Evolutionary conservation across 2,797 vertebrate genomes (phyloP).

Genomic region (Cichlasoma orientale): DNA sequence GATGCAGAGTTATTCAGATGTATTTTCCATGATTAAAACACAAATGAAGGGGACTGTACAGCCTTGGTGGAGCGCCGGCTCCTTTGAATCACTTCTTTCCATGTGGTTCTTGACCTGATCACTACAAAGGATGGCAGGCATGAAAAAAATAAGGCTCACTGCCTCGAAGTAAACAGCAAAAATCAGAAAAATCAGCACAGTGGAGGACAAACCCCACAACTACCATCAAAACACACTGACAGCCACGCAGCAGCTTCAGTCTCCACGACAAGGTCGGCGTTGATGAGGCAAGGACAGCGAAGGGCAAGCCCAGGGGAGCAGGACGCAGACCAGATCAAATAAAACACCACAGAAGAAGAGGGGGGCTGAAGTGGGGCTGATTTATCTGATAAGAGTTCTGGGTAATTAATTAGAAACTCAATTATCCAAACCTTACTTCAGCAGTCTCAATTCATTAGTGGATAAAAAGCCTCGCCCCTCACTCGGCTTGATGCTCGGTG

Average conservation of each 20-base stretch:
- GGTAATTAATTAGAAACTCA: conserved; percentile 99
- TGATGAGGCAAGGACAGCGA: conserved; percentile 89
- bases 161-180: background rate
- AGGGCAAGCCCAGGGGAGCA: conserved; percentile 88
- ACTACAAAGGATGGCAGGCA: background rate
- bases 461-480: conserved; percentile 84
- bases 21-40: background rate
- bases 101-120: background rate
- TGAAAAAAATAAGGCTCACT: background rate
- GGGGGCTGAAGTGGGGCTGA: conserved; percentile 66
- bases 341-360: conserved; percentile 53
- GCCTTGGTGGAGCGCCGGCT: background rate
- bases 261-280: conserved; percentile 82
- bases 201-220: background rate
- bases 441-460: conserved; percentile 93
- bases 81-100: background rate
- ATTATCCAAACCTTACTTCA: conserved; percentile 97
- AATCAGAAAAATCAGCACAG: background rate
- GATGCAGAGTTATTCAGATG: background rate
- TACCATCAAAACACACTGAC: conserved; percentile 11
- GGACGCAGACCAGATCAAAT: conserved; percentile 50
- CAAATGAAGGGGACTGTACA: background rate
- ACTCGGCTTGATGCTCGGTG: conserved; percentile 4
- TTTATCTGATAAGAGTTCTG: conserved; percentile 95
- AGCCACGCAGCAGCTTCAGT: background rate